A percentile compares a stretch with the other conserved stretches of the same genome.
Evolutionary conservation across 2,113 vertebrate species (phyloP).

Genomic region (Eulemur macaco): DNA sequence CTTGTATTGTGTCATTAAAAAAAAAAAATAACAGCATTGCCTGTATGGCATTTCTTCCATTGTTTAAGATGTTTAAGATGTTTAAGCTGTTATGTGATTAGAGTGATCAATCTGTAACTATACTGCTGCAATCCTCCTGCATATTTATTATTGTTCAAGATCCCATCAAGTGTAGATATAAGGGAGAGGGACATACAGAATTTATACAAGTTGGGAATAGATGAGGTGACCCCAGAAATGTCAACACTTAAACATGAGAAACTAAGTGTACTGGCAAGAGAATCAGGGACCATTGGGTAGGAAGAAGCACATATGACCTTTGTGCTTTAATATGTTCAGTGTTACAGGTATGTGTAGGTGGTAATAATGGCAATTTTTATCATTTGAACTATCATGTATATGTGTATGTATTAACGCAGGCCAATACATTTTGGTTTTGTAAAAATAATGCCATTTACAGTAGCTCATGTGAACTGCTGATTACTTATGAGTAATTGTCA

Average conservation of each 20-base stretch:
- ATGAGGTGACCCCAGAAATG: neutral
- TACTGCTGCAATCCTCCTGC: neutral
- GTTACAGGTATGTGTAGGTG: neutral
- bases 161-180: neutral
- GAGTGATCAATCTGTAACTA: neutral
- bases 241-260: neutral
- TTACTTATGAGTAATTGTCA: neutral
- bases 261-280: neutral
- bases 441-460: neutral
- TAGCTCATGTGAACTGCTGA: neutral
- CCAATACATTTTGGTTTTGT: neutral
- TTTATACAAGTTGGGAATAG: neutral
- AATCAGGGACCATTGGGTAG: neutral
- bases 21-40: neutral
- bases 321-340: neutral
- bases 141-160: neutral
- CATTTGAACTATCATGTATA: neutral
- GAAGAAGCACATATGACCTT: neutral
- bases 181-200: neutral
- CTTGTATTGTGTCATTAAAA: neutral
- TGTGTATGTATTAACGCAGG: neutral
- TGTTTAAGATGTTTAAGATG: neutral
- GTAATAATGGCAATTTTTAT: neutral
- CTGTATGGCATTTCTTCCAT: neutral
- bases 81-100: neutral